These are phyloP conservation scores for Drosophila kanekoi DNA, from an alignment of 2,888 invertebrate species.

Conservation along the genomic window DNA sequence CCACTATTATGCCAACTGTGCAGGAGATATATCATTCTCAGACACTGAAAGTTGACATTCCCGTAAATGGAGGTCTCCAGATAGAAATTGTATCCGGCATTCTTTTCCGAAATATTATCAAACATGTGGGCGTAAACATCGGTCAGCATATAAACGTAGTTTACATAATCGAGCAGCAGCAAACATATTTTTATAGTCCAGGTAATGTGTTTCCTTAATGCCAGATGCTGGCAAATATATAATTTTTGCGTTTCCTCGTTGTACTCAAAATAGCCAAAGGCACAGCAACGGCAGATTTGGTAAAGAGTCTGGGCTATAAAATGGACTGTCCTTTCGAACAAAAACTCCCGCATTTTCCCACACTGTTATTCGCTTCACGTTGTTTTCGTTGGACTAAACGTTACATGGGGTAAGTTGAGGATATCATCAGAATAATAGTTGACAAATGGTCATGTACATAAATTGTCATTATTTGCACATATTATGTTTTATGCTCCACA, in stretches of 20 bases:
- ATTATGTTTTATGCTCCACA: not conserved
- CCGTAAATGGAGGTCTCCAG: not conserved
- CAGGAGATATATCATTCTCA: not conserved
- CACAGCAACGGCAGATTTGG: not conserved
- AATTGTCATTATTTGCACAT: not conserved
- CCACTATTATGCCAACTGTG: conserved; percentile 6
- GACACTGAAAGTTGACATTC: not conserved
- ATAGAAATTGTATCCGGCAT: conserved; percentile 2
- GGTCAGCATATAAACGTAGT: not conserved
- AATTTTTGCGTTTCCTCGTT: not conserved
- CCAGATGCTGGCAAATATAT: not conserved
- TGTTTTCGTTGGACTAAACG: not conserved
- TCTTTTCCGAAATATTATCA: not conserved
- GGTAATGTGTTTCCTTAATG: not conserved
- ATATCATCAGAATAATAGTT: not conserved
- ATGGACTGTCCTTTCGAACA: not conserved
- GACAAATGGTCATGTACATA: not conserved
- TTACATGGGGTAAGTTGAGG: not conserved
- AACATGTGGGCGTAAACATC: not conserved
- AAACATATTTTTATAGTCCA: not conserved
- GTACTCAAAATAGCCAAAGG: conserved; percentile 10
- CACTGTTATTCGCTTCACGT: not conserved
- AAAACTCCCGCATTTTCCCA: not conserved
- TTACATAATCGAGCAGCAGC: fast-evolving
- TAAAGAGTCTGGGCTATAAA: not conserved